These are phyloP conservation scores for Coregonus suidteri DNA, from an alignment of 2,797 vertebrate species.

Conservation along the genomic window DNA sequence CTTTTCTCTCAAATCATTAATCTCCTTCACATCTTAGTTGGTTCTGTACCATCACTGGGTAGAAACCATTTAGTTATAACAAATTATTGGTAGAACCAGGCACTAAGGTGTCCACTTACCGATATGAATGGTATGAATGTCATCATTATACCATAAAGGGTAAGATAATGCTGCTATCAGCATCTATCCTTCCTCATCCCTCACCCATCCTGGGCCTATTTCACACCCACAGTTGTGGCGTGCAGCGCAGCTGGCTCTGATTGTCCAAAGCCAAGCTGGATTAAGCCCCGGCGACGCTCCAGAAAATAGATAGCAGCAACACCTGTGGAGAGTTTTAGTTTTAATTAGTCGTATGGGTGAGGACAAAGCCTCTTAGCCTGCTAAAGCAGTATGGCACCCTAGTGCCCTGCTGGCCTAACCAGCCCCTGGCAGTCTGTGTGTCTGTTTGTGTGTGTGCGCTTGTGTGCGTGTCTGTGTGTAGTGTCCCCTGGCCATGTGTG, in stretches of 20 bases:
- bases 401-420: constrained; percentile 41
- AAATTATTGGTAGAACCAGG: background rate
- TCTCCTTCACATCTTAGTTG: background rate
- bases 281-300: constrained; percentile 26
- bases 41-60: too few species aligned
- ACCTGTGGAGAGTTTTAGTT: constrained; percentile 51
- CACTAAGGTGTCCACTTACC: background rate
- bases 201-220: background rate
- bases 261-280: constrained; percentile 27
- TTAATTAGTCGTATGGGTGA: constrained; percentile 54
- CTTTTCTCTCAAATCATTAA: background rate
- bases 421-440: constrained; percentile 15
- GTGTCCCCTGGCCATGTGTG: background rate
- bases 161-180: background rate
- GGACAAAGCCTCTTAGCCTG: constrained; percentile 64
- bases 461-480: background rate
- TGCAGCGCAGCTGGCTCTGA: background rate
- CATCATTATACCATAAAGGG: background rate
- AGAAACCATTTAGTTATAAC: background rate
- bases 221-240: background rate
- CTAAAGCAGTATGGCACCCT: constrained; percentile 40
- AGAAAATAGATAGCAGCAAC: constrained; percentile 33
- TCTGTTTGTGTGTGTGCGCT: background rate
- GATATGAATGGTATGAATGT: background rate
- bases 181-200: background rate